Conservation (phyloP, 2,888 invertebrate species). For the Chalcosyrphus nemorum region DNA sequence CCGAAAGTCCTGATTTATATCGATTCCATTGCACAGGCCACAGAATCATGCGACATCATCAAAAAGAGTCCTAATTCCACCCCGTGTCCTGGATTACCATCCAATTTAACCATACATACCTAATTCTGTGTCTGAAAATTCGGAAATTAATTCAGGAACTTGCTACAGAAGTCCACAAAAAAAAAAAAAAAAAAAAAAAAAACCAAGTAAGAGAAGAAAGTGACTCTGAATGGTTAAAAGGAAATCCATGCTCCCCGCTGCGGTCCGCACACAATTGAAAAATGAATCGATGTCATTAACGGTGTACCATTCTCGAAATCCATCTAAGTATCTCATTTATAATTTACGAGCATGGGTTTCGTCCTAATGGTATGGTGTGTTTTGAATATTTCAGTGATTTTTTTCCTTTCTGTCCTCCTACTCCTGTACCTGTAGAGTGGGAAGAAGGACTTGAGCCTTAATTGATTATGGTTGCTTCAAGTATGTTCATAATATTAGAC, state of each 20-base stretch:
- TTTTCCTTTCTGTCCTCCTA: no score
- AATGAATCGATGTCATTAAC: constrained; percentile 47
- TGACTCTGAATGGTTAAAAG: not conserved
- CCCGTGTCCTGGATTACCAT: not conserved
- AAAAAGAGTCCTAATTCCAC: not conserved
- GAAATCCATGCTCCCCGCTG: constrained; percentile 16
- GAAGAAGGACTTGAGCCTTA: not conserved
- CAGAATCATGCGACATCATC: not conserved
- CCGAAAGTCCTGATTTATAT: constrained; percentile 51
- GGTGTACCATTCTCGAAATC: constrained; percentile 25
- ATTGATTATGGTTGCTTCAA: not conserved
- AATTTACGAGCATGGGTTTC: constrained; percentile 36
- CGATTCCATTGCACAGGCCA: constrained; percentile 18
- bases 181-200: not conserved
- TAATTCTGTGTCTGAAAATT: not conserved
- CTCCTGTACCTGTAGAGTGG: constrained; percentile 1
- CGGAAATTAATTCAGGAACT: constrained; percentile 19
- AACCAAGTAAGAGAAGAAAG: not conserved
- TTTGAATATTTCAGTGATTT: constrained; percentile 50
- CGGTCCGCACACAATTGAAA: not conserved
- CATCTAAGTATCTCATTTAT: constrained; percentile 40
- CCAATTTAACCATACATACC: constrained; percentile 15
- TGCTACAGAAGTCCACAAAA: not conserved
- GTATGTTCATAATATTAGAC: not conserved
- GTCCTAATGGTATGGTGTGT: not conserved